phyloP scores from a whole-genome alignment of 2,797 vertebrate genomes.

The Coccyzus lansbergi region DNA sequence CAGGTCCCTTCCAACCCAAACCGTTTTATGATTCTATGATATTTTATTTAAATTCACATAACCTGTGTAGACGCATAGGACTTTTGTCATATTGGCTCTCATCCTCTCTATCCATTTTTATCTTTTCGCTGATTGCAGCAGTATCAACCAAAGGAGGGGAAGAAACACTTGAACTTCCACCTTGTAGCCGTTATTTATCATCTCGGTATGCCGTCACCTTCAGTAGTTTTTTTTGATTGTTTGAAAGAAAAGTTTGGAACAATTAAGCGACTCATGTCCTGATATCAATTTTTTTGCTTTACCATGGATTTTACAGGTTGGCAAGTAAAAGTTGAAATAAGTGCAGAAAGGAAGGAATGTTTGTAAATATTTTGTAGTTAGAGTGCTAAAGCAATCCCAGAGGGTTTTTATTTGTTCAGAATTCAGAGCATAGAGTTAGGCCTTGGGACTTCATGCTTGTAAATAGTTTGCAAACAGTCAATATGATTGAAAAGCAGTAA shows the following conservation, averaged over 20 bases:
- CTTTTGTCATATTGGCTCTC: neutral
- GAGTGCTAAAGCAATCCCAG: neutral
- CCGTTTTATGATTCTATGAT: no score
- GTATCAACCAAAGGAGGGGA: neutral
- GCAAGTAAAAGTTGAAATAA: neutral
- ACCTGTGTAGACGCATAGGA: neutral
- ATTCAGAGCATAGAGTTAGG: neutral
- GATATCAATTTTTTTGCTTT: neutral
- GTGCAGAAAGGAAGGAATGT: neutral
- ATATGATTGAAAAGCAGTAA: neutral
- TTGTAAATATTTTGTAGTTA: neutral
- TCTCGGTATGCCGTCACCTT: neutral
- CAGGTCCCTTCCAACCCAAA: no score
- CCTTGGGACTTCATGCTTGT: neutral
- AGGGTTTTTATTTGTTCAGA: neutral
- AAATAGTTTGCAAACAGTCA: neutral
- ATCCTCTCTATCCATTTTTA: neutral
- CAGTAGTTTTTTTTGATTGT: neutral
- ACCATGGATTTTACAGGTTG: neutral
- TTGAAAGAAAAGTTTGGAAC: neutral
- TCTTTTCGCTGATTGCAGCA: neutral
- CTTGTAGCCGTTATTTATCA: neutral
- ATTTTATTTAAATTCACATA: neutral
- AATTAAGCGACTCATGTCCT: neutral
- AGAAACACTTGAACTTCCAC: neutral